Conservation (phyloP, 2,113 vertebrate species). For the Lamprotornis superbus region DNA sequence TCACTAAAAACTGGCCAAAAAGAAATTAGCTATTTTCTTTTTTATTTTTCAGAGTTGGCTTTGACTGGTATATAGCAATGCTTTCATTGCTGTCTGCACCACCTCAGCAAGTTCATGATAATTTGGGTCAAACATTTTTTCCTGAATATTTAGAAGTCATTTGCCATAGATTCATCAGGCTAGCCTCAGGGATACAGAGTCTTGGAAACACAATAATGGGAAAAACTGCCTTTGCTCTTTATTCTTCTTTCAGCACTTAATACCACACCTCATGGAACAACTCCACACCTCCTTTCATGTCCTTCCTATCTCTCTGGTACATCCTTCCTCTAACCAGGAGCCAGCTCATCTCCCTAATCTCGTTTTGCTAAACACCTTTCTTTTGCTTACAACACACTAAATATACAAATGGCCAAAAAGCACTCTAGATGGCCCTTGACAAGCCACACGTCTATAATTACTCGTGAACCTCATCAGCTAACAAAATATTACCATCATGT, state of each 20-base stretch:
- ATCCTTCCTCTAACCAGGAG: constrained; percentile 51
- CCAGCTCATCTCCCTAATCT: constrained; percentile 59
- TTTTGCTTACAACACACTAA: constrained; percentile 40
- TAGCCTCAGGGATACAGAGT: constrained; percentile 38
- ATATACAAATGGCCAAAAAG: constrained; percentile 49
- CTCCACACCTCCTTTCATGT: constrained; percentile 46
- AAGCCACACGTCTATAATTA: constrained; percentile 38
- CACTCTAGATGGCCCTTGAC: constrained; percentile 6
- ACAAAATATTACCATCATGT: constrained; percentile 44
- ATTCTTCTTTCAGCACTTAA: constrained; percentile 53
- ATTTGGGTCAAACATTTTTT: constrained; percentile 32
- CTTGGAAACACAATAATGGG: constrained; percentile 52
- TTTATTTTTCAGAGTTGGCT: not conserved
- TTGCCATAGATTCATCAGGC: constrained; percentile 23
- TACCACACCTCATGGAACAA: constrained; percentile 48
- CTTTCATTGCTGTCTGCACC: not conserved
- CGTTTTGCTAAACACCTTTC: constrained; percentile 25
- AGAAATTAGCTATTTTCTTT: not conserved
- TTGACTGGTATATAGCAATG: not conserved
- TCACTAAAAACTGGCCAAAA: not conserved
- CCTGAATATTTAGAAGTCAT: constrained; percentile 43
- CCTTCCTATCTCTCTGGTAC: constrained; percentile 47
- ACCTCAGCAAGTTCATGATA: constrained; percentile 10
- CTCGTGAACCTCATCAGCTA: constrained; percentile 23
- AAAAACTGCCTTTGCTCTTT: constrained; percentile 49